Percentiles rank a stretch among this genome's conserved stretches.
Conservation (phyloP, 2,797 vertebrate species). For the Sternarchorhynchus goeldii region DNA sequence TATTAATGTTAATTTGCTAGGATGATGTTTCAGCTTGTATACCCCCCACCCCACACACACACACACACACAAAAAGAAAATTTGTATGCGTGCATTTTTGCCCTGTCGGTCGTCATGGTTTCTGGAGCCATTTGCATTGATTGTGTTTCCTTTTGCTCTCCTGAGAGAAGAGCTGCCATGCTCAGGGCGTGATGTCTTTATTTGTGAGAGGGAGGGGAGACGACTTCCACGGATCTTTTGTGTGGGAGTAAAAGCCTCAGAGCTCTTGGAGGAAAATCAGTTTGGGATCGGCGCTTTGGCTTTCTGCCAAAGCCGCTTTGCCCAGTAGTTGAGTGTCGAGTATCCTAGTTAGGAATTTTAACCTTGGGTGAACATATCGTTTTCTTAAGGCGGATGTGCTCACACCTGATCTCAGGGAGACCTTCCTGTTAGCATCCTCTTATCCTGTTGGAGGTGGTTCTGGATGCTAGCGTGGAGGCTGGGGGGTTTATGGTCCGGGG, state of each 20-base stretch:
- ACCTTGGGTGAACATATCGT: slow-evolving; percentile 16
- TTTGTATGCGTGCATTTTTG: slow-evolving; percentile 48
- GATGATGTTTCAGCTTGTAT: slow-evolving; percentile 26
- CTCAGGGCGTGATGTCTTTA: slow-evolving; percentile 46
- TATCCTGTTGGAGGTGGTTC: no score
- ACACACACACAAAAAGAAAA: no score
- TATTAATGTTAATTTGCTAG: slow-evolving; percentile 47
- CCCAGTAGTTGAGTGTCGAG: slow-evolving; percentile 19
- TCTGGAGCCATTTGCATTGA: slow-evolving; percentile 54
- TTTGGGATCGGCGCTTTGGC: slow-evolving; percentile 16
- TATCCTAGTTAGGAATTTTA: slow-evolving; percentile 24
- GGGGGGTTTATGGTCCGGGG: no score
- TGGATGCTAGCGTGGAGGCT: no score
- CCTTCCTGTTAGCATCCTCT: no score
- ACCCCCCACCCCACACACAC: neutral
- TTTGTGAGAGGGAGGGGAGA: slow-evolving; percentile 28
- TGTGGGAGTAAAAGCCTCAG: neutral
- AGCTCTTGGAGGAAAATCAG: no score
- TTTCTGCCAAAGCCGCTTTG: slow-evolving; percentile 40
- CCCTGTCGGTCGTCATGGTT: slow-evolving; percentile 28
- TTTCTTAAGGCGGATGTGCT: neutral
- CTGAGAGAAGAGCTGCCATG: slow-evolving; percentile 9
- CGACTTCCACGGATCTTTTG: slow-evolving; percentile 6
- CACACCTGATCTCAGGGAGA: slow-evolving; percentile 27
- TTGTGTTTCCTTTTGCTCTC: slow-evolving; percentile 41